Evolutionary conservation across 2,888 invertebrate species (phyloP).

Genomic region (Ophion slaviceki): DNA sequence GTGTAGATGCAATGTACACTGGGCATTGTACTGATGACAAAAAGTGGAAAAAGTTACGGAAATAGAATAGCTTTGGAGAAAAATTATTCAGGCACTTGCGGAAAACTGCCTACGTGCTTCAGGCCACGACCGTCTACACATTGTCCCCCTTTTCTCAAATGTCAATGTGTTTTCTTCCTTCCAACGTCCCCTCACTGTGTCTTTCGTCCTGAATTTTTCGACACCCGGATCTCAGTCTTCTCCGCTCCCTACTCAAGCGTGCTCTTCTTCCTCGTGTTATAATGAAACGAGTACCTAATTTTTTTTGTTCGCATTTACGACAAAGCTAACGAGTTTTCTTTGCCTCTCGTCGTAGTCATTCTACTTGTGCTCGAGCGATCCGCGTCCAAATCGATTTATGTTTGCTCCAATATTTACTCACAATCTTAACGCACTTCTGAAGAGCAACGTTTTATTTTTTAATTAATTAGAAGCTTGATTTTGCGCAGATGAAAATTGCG

Average conservation of each 20-base stretch:
- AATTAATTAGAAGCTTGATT: too few relatives aligned
- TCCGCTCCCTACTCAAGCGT: conserved; percentile 39
- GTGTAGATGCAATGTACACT: conserved; percentile 4
- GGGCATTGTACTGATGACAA: conserved; percentile 1
- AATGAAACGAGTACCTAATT: conserved; percentile 59
- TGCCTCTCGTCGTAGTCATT: neutral
- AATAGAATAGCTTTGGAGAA: conserved; percentile 58
- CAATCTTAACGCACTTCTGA: too few relatives aligned
- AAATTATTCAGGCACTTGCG: conserved; percentile 48
- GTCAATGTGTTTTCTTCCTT: conserved; percentile 49
- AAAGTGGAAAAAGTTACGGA: conserved; percentile 26
- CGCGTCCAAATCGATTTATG: too few relatives aligned
- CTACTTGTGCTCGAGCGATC: too few relatives aligned
- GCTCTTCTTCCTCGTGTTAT: conserved; percentile 36
- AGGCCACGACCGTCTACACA: neutral
- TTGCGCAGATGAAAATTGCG: too few relatives aligned
- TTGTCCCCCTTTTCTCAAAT: conserved; percentile 12
- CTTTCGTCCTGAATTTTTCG: neutral
- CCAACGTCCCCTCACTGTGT: conserved; percentile 8
- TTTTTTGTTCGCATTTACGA: conserved; percentile 14
- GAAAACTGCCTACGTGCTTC: conserved; percentile 43
- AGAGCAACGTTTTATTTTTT: too few relatives aligned
- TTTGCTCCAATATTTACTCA: too few relatives aligned
- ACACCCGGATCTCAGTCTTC: neutral
- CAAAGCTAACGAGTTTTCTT: neutral